A percentile compares a stretch with the other conserved stretches of the same genome.
Evolutionary conservation across 2,888 invertebrate genomes (phyloP).

Genomic region (Germaria angustata): DNA sequence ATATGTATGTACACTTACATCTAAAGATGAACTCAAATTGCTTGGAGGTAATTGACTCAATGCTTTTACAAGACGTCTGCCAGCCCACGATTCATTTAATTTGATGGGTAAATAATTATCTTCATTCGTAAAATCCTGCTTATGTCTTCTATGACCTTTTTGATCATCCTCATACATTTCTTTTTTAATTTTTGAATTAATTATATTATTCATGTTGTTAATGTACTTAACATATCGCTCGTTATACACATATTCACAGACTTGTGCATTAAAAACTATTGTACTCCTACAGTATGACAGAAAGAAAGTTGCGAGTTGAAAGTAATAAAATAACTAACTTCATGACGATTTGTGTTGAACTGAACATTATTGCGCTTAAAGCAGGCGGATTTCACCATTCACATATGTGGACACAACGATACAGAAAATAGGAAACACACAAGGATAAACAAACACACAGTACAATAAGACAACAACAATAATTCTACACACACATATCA

Average conservation of each 20-base stretch:
- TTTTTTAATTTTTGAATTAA: constrained; percentile 9
- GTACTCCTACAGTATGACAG: background rate
- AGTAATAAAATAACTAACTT: constrained; percentile 4
- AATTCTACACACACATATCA: background rate
- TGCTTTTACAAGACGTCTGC: constrained; percentile 81
- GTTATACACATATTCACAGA: background rate
- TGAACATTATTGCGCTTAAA: background rate
- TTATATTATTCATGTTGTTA: background rate
- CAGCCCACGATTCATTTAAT: constrained; percentile 83
- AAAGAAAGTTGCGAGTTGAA: constrained; percentile 11
- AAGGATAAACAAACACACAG: constrained; percentile 1
- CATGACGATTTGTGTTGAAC: constrained; percentile 42
- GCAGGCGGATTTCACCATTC: constrained; percentile 14
- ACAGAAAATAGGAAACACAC: background rate
- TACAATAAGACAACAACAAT: constrained; percentile 16
- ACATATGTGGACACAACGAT: constrained; percentile 4
- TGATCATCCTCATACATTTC: constrained; percentile 23
- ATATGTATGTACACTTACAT: constrained; percentile 71
- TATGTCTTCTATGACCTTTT: background rate
- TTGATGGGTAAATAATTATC: constrained; percentile 77
- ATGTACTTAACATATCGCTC: background rate
- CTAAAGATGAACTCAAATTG: constrained; percentile 70
- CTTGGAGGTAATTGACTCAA: constrained; percentile 77
- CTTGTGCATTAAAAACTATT: background rate
- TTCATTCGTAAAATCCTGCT: constrained; percentile 12